Evolutionary conservation across 1,140 invertebrate genomes (phyloP), one percentile per base, ranked within the genome.

Genomic region (Ceratina calcarata): DNA sequence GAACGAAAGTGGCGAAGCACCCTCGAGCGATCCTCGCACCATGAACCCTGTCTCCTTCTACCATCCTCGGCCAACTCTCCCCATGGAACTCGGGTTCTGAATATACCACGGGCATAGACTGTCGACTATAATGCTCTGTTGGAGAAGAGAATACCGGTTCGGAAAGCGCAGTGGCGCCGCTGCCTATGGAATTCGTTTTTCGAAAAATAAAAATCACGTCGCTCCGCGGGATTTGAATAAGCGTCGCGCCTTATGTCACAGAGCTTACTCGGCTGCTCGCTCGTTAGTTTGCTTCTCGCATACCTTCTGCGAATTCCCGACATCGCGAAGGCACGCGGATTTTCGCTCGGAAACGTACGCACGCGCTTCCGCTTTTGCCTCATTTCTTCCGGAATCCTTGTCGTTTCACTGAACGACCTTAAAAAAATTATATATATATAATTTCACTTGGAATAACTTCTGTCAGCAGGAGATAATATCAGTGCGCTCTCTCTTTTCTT

Each of bases 131-230:
- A 90, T 86, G 86, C 84, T 86, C 84, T 12, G 75, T 51, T 82
- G 32, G 6, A 80, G 82, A 90, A 90, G 87, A 90, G 88, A 89
- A 91, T 89, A 91, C 89, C 89, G 88, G 88, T 89, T 86, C 84
- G 83, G 83, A 84, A 78, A 86, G 86, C 83, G 73, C 87, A 90
- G 80, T 86, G 86, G 86, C 83, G 88, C 80, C 80, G 86, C 82
- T 85, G 86, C 75, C 68, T 75, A 62, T 79, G 84, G 85, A 81
- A 78, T 88, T 72, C 80, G 79, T 76, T 58, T 80, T 81, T 66
- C 67, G 58, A 66, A 82, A 89, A 86, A 37, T 37, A 37, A 87
- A 84, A 57, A 66, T 84, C 37, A 27, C 27, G 16, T 49, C 45
- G 20, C 49, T 57, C 76, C 58, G 24, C 68, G 20, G 16, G 76